Conservation (phyloP, 1,140 invertebrate species). For the Drosophila saltans region DNA sequence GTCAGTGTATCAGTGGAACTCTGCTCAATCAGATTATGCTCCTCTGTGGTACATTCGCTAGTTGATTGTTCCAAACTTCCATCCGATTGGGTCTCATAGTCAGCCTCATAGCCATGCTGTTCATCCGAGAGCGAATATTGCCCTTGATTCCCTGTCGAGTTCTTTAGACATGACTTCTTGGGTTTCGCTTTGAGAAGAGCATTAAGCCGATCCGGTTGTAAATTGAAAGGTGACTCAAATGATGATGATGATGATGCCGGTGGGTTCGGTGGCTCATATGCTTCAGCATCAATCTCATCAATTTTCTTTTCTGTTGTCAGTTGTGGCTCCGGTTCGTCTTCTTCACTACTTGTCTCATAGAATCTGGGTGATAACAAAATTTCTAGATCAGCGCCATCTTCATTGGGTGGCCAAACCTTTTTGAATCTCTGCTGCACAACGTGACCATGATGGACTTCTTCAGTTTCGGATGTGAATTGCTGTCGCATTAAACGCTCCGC, state of each 20-base stretch:
- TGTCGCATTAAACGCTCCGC: not conserved
- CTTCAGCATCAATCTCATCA: not conserved
- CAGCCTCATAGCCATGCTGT: not conserved
- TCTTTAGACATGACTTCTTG: conserved; percentile 20
- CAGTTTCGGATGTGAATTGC: too few relatives aligned
- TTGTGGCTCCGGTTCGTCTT: not conserved
- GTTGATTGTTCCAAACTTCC: not conserved
- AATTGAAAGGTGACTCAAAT: conserved; percentile 5
- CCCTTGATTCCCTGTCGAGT: not conserved
- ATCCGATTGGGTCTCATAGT: not conserved
- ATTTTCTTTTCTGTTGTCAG: not conserved
- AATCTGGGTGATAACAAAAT: not conserved
- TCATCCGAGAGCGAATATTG: not conserved
- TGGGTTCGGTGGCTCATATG: not conserved
- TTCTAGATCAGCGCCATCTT: not conserved
- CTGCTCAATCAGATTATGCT: not conserved
- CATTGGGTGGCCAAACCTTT: not conserved
- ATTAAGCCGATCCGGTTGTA: conserved; percentile 6
- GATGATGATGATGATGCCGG: not conserved
- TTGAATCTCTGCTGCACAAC: not conserved
- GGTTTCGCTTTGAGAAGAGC: conserved; percentile 1
- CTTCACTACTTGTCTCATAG: not conserved
- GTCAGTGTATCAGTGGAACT: conserved; percentile 2
- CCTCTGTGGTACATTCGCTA: not conserved
- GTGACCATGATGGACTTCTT: too few relatives aligned